Evolutionary conservation across 2,113 vertebrate genomes (phyloP), one percentile per base, ranked within the genome.

Genomic region (Cygnus buccinator): DNA sequence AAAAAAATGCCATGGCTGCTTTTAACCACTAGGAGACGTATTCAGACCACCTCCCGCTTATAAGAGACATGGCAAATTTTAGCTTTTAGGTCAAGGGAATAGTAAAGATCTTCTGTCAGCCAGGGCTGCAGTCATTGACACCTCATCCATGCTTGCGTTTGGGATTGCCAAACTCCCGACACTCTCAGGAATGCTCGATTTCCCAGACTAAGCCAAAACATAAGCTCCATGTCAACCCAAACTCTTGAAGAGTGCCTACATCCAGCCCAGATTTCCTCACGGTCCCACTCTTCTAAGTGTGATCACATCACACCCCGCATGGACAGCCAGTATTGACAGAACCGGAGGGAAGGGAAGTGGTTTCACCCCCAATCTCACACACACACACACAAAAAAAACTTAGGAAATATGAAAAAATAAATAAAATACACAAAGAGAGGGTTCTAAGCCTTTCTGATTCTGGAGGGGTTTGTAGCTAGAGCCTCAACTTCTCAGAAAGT

Each of bases 21-120:
- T 93, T 76, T 89, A 95, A 94, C 96, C 96, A 91, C 96, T 97
- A 96, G 96, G 96, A 96, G 96, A 84, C 96, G 96, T 82, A 54
- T 95, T 95, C 44, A 95, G 74, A 96, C 95, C 89, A 94, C 87
- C 81, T 93, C 77, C 93, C 0, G 16, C 39, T 52, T n/a, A 2
- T 14, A 50, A 58, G 0, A 0, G 72, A 31, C 55, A 35, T 7
- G 52, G 66, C 48, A 72, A 68, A 79, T 82, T 31, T 67, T 44
- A 91, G 33, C 72, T 13, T 81, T 84, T 43, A 33, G 37, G 26
- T 87, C 43, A 52, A 71, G 62, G 11, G 25, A 67, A 28, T 4
- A 54, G 43, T 25, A n/a, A 62, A n/a, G 12, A 26, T 48, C 39
- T 41, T 48, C 37, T 44, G 35, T 52, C 22, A 65, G 13, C 22